A percentile compares a stretch with the other conserved stretches of the same genome.
phyloP scores from a whole-genome alignment of 2,797 vertebrate species.

The Heteromormyrus szaboi region DNA sequence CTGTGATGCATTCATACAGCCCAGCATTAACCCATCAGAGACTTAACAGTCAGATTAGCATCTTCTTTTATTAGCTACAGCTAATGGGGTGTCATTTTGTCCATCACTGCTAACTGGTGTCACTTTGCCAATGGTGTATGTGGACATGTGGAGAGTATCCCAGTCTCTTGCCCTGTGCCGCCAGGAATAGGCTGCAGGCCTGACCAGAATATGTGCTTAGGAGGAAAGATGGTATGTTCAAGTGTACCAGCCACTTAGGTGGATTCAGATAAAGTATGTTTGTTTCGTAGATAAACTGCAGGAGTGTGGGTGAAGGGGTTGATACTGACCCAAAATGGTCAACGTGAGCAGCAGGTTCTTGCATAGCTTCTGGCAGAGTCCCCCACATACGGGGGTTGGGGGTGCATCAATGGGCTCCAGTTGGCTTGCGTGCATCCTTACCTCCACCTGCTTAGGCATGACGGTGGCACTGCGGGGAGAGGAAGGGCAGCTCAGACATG shows the following conservation, averaged over 20 bases:
- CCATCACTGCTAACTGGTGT: background rate
- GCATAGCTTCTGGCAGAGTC: constrained; percentile 76
- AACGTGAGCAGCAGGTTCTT: constrained; percentile 93
- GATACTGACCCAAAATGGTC: constrained; percentile 77
- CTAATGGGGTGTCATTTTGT: background rate
- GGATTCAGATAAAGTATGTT: background rate
- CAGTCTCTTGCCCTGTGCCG: background rate
- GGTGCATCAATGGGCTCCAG: constrained; percentile 71
- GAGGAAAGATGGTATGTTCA: background rate
- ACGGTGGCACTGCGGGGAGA: constrained; percentile 74
- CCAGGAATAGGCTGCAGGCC: background rate
- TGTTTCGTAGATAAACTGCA: background rate
- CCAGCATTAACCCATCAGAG: background rate
- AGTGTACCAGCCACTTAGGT: background rate
- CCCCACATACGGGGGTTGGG: constrained; percentile 67
- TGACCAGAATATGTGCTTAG: background rate
- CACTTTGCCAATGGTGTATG: background rate
- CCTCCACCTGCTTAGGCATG: constrained; percentile 98
- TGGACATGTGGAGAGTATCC: background rate
- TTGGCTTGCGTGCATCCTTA: constrained; percentile 93
- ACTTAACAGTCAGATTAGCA: background rate
- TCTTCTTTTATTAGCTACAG: background rate
- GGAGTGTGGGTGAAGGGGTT: background rate
- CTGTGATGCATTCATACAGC: background rate
- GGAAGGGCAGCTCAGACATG: background rate